Evolutionary conservation across 2,888 invertebrate genomes (phyloP).

Genomic region (Drosophila sordidapex): DNA sequence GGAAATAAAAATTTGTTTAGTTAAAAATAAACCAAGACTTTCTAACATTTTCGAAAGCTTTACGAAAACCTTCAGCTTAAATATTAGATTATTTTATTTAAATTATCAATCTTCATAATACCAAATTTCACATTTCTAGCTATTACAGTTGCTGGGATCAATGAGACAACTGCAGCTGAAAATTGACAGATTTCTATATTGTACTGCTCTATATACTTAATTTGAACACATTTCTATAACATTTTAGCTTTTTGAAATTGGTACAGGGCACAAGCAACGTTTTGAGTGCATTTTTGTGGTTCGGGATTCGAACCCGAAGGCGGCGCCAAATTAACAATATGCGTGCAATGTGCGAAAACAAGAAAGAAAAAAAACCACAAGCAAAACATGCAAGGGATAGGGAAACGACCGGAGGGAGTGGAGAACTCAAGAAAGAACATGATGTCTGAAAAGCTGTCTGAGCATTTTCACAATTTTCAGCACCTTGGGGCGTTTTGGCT

Average conservation of each 20-base stretch:
- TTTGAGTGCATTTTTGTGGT: constrained; percentile 19
- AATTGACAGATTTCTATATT: not conserved
- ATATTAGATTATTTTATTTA: not conserved
- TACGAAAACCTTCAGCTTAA: not conserved
- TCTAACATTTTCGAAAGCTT: not conserved
- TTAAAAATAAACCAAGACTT: too few species aligned
- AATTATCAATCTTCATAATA: not conserved
- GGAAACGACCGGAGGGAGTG: not conserved
- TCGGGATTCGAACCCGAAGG: constrained; percentile 39
- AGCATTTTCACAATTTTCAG: constrained; percentile 54
- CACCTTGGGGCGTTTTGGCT: constrained; percentile 82
- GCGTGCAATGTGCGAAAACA: constrained; percentile 73
- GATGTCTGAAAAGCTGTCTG: constrained; percentile 61
- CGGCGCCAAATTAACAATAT: constrained; percentile 76
- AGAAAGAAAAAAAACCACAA: constrained; percentile 31
- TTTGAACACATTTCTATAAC: not conserved
- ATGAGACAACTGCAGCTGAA: not conserved
- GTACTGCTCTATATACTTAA: not conserved
- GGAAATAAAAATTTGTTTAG: not conserved
- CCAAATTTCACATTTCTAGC: not conserved
- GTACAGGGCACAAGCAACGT: constrained; percentile 25
- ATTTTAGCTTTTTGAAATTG: too few species aligned
- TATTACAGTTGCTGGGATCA: not conserved
- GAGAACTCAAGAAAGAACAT: constrained; percentile 9
- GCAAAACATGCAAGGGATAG: not conserved